These are phyloP conservation scores for Hylaea fasciaria DNA, from an alignment of 2,888 invertebrate genomes.

Conservation along the genomic window DNA sequence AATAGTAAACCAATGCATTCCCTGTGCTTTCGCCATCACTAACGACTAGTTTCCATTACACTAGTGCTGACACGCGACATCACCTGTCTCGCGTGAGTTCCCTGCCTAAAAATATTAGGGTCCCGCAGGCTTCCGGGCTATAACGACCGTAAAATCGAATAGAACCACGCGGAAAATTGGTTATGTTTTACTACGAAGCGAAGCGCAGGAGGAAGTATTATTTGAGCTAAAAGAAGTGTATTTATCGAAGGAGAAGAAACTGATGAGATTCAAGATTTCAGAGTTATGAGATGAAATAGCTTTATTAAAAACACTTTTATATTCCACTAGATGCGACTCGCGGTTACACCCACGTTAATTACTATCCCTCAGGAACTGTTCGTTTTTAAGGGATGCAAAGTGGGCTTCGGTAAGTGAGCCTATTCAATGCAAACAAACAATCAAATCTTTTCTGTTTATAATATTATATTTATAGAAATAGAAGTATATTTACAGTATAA, in stretches of 20 bases:
- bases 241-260: conserved; percentile 1
- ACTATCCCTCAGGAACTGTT: too few relatives aligned
- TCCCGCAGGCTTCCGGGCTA: conserved; percentile 26
- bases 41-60: conserved; percentile 23
- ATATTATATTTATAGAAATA: too few relatives aligned
- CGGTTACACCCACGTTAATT: too few relatives aligned
- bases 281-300: too few relatives aligned
- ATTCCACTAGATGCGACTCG: too few relatives aligned
- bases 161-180: conserved; percentile 30
- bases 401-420: too few relatives aligned
- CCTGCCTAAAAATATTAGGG: conserved; percentile 20
- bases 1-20: background rate
- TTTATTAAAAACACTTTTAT: background rate
- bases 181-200: conserved; percentile 26
- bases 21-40: conserved; percentile 5
- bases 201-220: conserved; percentile 14
- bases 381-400: too few relatives aligned
- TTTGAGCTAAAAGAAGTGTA: conserved; percentile 2
- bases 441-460: too few relatives aligned
- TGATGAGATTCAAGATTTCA: too few relatives aligned
- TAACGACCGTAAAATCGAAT: conserved; percentile 35
- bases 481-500: too few relatives aligned
- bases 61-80: conserved; percentile 22
- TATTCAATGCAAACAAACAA: too few relatives aligned
- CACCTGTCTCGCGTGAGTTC: conserved; percentile 28